Base-by-base conservation (phyloP, 2,113 vertebrate genomes). In the Cynoglossus semilaevis region DNA sequence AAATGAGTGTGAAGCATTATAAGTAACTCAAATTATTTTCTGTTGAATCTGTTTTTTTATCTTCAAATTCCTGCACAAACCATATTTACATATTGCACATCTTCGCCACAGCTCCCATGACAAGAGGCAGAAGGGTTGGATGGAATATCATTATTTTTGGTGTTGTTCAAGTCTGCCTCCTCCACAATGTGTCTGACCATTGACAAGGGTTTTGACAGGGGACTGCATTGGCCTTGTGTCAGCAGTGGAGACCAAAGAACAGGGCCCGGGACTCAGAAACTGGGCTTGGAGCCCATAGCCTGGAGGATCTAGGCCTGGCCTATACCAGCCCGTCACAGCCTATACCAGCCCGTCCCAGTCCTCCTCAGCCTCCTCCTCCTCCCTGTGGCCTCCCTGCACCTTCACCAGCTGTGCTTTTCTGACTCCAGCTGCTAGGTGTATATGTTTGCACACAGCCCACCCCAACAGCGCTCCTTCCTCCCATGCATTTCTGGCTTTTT, bases 361-460 rank as follows among this genome's bases (percentile, higher is more conserved):
- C 74, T 52, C 42, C 65, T 64, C 64, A 63, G 38, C 22, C 22
- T 29, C 78, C 62, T 72, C 71, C 76, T 45, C 75, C 79, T 82
- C 67, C 63, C 83, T 77, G 64, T 82, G 74, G 73, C 83, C 83
- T 82, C 75, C 68, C 79, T 67, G 80, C 86, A 82, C 86, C 88
- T 87, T 70, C 91, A 87, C 87, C 94, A 97, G 96, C 95, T 98
- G 94, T 80, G 85, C 88, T 91, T 93, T 90, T 89, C 89, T 94
- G 93, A 93, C 95, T 92, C 90, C 92, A 90, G 93, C 90, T 91
- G 90, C 92, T 93, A 87, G 82, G 83, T 85, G 75, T 85, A 69
- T 59, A 67, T 80, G 68, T 59, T 56, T 67, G 69, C 61, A 53
- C 15, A 60, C 70, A 70, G 63, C 63, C 62, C 41, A 17, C 78